Evolutionary conservation across 2,113 vertebrate genomes (phyloP), one percentile per base, ranked within the genome.

Genomic region (Pitta sordida): DNA sequence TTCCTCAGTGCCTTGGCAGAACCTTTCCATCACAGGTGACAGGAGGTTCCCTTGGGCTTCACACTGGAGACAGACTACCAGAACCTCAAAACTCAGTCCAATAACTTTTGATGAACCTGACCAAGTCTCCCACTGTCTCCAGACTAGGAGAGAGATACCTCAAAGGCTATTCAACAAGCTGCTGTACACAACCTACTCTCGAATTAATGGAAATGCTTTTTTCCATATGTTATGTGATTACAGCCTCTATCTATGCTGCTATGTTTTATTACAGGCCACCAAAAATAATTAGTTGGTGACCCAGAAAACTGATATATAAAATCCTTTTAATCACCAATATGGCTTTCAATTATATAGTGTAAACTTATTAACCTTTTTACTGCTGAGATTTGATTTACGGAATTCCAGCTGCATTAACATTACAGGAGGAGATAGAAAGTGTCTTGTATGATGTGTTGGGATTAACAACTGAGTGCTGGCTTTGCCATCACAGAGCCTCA

Each of bases 321-420:
- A 97, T 97, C 95, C 95, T 98, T 97, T 98, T 97, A 98, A 98
- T 98, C 98, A 98, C 97, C 97, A 97, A 97, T 97, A 98, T 96
- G 97, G 97, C 97, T 98, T 98, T 98, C 97, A 98, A 98, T 98
- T 98, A 98, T 93, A 94, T 94, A 96, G 95, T 81, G 32, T 98
- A 98, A 98, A 98, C 97, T 97, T 98, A 98, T 98, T 98, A 98
- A 98, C 97, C 98, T 98, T 97, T 97, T 98, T 98, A 97, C 97
- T 95, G 97, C 97, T 86, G 96, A 98, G 97, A 97, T 96, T 97
- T 98, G 97, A 98, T 98, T 97, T 97, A 98, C 97, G 96, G 88
- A 96, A 97, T 97, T 97, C 92, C 97, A 94, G 94, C 95, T 97
- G 91, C 96, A 97, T 94, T 97, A 96, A 93, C 90, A 70, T 97